Base-by-base conservation (phyloP, 2,797 vertebrate genomes). In the Mus spretus region DNA sequence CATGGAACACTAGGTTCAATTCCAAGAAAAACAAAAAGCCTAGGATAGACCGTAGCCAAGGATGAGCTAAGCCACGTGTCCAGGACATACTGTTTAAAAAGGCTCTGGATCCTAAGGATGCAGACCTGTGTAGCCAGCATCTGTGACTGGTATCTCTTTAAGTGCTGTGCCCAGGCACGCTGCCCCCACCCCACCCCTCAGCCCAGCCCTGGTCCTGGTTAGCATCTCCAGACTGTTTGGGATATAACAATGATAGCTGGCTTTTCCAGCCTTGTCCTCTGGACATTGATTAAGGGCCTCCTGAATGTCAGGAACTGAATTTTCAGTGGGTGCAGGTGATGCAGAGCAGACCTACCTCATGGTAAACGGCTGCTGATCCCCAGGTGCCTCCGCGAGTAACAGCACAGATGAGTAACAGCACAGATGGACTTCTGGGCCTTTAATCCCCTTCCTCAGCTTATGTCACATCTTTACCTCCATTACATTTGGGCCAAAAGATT, bases 241-340 rank as follows among this genome's bases (percentile, higher is more conserved):
- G 83, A 79, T 65, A 44, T 31, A 65, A 81, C 77, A 40, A 0
- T 1, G 53, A 84, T 44, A 67, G 15, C 75, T 83, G 13, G 67
- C n/a, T 79, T 93, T 91, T 75, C 81, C 34, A 77, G 55, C 34
- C 75, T 55, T 79, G 92, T 93, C 72, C 11, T 7, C 59, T 90
- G 67, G 65, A 84, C 87, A 65, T 78, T 11, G 74, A 67, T 61
- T 70, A 34, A 59, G 57, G 53, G 34, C 44, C 85, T 85, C 11
- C 77, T 44, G 22, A 44, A 67, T 57, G 17, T 70, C 92, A 78
- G 82, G 70, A 81, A 44, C 44, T 17, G 72, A 75, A 31, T 70
- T 91, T 63, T 34, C 3, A 55, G 44, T 11, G 34, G 53, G 74
- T 10, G 28, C 34, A 53, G 55, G 53, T 74, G 89, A 94, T 10